Evolutionary conservation across 2,888 invertebrate species (phyloP), one percentile per base, ranked within the genome.

Genomic region (Yponomeuta plumbellus): DNA sequence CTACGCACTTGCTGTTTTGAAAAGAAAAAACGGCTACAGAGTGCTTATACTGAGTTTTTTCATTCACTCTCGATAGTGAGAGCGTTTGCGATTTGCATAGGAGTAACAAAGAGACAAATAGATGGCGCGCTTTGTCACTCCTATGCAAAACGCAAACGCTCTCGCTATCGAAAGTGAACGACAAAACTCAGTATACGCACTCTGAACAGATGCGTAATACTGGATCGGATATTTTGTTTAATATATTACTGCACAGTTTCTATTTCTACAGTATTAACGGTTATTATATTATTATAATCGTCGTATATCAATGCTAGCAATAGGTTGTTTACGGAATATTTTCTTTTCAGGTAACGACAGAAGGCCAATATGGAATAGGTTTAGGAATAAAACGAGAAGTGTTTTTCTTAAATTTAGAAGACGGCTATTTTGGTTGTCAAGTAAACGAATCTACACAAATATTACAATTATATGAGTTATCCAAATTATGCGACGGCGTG

Each of bases 391-490:
- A 94, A 93, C 94, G 95, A 91, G 97, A 98, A 94, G 95, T 97
- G 88, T 98, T 98, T 94, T 97, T 98, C 93, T 94, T 98, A 88
- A 98, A 98, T 92, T 94, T 98, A 92, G 98, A 98, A 93, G 97
- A 98, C 93, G 98, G 98, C 85, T 98, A 97, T 92, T 98, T 98
- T 92, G 98, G 97, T 82, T 98, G 98, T 92, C 98, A 98, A 94
- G 97, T 98, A 80, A 98, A 98, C 93, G 97, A 97, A 93, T 97
- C 97, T 79, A 96, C 96, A 83, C 97, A 97, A 92, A 96, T 98
- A 85, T 93, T 98, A 87, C 98, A 98, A 93, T 93, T 98, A 85
- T 97, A 97, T 93, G 97, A 98, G 93, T 92, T 98, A 86, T 97
- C 97, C 75, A 97, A 96, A 93, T 93, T 98, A 82, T 98, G 98